These are phyloP conservation scores for Macrobrachium nipponense DNA, from an alignment of 1,140 invertebrate genomes.

Conservation along the genomic window DNA sequence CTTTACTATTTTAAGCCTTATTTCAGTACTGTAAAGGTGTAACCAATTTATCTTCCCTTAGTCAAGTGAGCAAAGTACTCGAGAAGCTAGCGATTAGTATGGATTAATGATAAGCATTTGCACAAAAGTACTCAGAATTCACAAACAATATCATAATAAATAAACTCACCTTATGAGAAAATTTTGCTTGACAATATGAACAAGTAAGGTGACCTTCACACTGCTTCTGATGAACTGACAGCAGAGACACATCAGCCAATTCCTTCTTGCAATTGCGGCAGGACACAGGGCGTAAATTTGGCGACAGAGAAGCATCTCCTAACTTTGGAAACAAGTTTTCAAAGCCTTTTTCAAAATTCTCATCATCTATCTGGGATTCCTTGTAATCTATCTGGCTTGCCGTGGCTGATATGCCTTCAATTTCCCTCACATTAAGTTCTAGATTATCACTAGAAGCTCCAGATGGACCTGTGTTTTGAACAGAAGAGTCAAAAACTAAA, in stretches of 20 bases:
- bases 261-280: constrained; percentile 43
- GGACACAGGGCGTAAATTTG: constrained; percentile 34
- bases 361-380: constrained; percentile 18
- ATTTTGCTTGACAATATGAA: constrained; percentile 28
- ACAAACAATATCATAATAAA: not conserved
- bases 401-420: not conserved
- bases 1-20: too few species aligned
- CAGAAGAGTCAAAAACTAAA: too few species aligned
- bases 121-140: not conserved
- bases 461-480: too few species aligned
- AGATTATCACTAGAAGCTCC: not conserved
- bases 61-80: not conserved
- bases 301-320: not conserved
- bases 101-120: not conserved
- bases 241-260: constrained; percentile 33
- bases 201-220: constrained; percentile 44
- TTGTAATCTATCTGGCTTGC: constrained; percentile 3
- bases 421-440: not conserved
- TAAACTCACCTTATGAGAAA: constrained; percentile 40
- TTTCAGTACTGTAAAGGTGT: too few species aligned
- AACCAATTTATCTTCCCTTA: too few species aligned
- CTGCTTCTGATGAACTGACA: constrained; percentile 38
- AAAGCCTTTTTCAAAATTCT: constrained; percentile 29
- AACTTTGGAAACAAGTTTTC: not conserved
- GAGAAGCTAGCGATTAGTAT: not conserved